phyloP scores from a whole-genome alignment of 1,140 invertebrate genomes.

The Parasteatoda tepidariorum region DNA sequence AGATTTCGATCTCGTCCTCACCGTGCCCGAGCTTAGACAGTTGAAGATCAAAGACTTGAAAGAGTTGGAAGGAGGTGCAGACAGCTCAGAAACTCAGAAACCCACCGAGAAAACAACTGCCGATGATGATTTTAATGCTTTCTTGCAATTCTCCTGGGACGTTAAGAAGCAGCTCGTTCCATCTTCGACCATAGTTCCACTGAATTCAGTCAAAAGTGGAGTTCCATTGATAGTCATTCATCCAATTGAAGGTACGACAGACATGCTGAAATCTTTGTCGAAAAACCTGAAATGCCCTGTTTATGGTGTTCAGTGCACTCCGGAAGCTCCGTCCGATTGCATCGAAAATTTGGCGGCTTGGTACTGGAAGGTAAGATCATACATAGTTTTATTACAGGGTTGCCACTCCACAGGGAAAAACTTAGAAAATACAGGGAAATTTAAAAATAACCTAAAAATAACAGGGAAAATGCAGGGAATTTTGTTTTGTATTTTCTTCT shows the following conservation, averaged over 20 bases:
- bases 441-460: no score
- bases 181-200: conserved; percentile 68
- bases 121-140: conserved; percentile 62
- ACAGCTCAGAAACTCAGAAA: conserved; percentile 42
- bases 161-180: conserved; percentile 66
- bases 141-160: conserved; percentile 29
- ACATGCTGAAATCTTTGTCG: conserved; percentile 78
- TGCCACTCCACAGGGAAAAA: no score
- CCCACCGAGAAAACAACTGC: not conserved
- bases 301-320: conserved; percentile 90
- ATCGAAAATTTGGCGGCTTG: conserved; percentile 81
- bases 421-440: no score
- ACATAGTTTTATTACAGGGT: no score
- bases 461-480: no score
- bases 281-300: conserved; percentile 79
- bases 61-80: conserved; percentile 72
- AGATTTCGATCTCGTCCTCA: conserved; percentile 89
- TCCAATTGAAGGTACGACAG: conserved; percentile 90
- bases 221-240: conserved; percentile 82
- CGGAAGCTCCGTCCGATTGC: conserved; percentile 75
- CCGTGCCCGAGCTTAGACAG: conserved; percentile 87
- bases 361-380: conserved; percentile 79
- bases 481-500: no score
- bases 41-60: conserved; percentile 81
- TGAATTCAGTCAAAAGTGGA: conserved; percentile 69